Base-by-base conservation (phyloP, 2,888 invertebrate genomes). In the Volucella zonaria region DNA sequence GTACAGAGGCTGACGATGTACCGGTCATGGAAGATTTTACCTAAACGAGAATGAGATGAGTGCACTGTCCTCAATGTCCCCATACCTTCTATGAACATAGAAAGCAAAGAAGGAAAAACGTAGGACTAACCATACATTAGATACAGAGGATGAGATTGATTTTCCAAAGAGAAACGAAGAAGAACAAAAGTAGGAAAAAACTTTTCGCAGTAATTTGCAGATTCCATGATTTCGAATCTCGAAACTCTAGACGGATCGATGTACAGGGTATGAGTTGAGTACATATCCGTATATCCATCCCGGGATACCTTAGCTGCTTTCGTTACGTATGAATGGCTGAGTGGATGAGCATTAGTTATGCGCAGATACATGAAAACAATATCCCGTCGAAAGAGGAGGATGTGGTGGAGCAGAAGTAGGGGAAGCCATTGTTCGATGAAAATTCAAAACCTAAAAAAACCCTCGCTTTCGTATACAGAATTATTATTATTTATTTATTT, bases 41-140 rank as follows among this genome's bases (percentile, higher is more conserved):
- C 43, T 62, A 54, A 76, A 76, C 66, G 64, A 82, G 76, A 70
- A 70, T 59, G 70, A 54, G 61, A 71, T 82, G 61, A 71, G 77
- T 71, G 82, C 66, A 70, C 54, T 80, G 61, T 73, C 79, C 66
- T 40, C 73, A 62, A 56, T 68, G 15, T 2, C 58, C 56, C 31
- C 31, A 0, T 31, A 31, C 1, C 31, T 31, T 31, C 31, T 31
- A 31, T 6, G 31, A 6, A 31, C 31, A 6, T 6, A 31, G 31
- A 31, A 23, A 64, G 59, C 38, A 66, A 58, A 64, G 58, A 14
- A 51, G 56, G 12, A 54, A 43, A 38, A 54, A 45, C 67, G 58
- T 64, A 73, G 73, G 79, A 61, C 73, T 73, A 73, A 43, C 56
- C 11, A 43, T 11, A 73, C 4, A 4, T 23, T 23, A 66, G 71